phyloP scores from a whole-genome alignment of 2,888 invertebrate species.

The Hartigia nigra region DNA sequence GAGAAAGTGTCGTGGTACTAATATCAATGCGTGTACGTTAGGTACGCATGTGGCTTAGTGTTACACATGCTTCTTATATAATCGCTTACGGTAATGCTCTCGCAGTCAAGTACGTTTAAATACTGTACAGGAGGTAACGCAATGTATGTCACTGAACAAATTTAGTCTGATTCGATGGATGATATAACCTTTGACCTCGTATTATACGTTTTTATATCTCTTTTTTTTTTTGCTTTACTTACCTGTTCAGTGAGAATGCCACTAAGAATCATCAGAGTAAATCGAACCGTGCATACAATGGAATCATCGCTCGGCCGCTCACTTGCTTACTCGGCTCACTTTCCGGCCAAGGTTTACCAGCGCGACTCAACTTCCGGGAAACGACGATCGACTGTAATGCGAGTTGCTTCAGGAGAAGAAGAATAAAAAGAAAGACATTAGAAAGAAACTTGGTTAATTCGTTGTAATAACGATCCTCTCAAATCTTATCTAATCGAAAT shows the following conservation, averaged over 20 bases:
- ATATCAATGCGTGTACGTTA: slow-evolving; percentile 11
- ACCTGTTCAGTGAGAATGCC: background rate
- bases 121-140: slow-evolving; percentile 3
- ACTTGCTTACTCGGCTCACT: background rate
- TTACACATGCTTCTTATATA: slow-evolving; percentile 30
- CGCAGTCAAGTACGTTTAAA: slow-evolving; percentile 4
- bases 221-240: background rate
- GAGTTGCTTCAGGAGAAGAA: background rate
- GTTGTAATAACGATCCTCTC: background rate
- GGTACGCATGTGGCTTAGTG: slow-evolving; percentile 18
- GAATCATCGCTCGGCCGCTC: background rate
- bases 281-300: background rate
- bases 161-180: background rate
- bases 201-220: background rate
- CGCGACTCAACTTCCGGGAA: background rate
- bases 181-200: background rate
- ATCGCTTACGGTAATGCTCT: slow-evolving; percentile 35
- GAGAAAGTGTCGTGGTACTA: slow-evolving; percentile 37
- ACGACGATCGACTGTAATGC: background rate
- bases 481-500: background rate
- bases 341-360: background rate
- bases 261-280: background rate
- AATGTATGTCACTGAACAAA: background rate
- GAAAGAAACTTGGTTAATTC: background rate
- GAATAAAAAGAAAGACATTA: background rate